phyloP scores from a whole-genome alignment of 2,113 vertebrate genomes.

The Hepsetus odoe region DNA sequence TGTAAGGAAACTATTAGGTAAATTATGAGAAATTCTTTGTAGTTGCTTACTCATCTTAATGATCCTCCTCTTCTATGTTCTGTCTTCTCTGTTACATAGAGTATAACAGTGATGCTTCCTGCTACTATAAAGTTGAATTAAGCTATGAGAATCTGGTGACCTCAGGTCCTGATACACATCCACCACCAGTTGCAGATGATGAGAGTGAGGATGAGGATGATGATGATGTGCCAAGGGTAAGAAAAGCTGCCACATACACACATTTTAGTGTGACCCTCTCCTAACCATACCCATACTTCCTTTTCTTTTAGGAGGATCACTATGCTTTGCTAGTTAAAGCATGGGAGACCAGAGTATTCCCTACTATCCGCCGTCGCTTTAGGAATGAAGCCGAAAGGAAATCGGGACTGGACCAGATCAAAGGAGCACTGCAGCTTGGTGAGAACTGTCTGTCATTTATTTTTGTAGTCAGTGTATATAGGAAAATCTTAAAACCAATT shows the following conservation, averaged over 20 bases:
- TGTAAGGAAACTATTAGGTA: neutral
- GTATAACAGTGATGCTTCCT: conserved; percentile 93
- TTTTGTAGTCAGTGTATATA: neutral
- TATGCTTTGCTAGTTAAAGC: conserved; percentile 96
- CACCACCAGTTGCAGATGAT: conserved; percentile 90
- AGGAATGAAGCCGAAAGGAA: conserved; percentile 98
- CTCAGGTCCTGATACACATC: conserved; percentile 91
- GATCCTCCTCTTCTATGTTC: neutral
- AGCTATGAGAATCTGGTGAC: conserved; percentile 97
- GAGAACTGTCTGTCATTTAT: conserved; percentile 33
- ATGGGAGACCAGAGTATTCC: conserved; percentile 98
- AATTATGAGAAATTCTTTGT: neutral
- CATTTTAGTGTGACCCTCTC: neutral
- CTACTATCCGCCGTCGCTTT: conserved; percentile 96
- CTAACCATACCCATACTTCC: neutral
- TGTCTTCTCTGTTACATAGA: conserved; percentile 73
- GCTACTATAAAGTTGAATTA: conserved; percentile 92
- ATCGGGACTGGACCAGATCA: conserved; percentile 97
- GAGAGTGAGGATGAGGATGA: conserved; percentile 96
- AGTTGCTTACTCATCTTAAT: neutral
- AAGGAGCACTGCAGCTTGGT: conserved; percentile 96
- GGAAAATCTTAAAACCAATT: no score
- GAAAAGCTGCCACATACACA: conserved; percentile 16
- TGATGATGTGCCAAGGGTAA: conserved; percentile 91
- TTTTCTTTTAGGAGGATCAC: conserved; percentile 86